These are phyloP conservation scores for Dipodomys ordii DNA, from an alignment of 2,113 vertebrate species.

Conservation along the genomic window DNA sequence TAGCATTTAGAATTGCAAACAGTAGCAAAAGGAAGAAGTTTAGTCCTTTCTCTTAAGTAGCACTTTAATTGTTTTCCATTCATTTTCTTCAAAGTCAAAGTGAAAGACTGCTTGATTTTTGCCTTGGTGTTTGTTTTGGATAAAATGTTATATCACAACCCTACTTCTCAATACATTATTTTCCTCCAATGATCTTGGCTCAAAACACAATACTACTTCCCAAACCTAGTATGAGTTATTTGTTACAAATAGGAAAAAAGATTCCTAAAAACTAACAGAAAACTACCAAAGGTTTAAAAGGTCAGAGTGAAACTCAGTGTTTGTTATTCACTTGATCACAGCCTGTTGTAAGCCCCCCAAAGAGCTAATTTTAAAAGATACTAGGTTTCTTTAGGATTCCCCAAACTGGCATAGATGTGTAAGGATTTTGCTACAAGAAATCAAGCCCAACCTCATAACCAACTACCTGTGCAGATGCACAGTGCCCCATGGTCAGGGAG, in stretches of 20 bases:
- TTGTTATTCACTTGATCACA: conserved; percentile 3
- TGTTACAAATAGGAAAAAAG: not conserved
- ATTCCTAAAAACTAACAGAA: not conserved
- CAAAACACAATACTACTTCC: conserved; percentile 7
- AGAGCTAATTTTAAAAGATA: not conserved
- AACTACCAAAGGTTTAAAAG: conserved; percentile 2
- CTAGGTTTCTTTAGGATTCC: not conserved
- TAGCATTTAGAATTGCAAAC: conserved; percentile 31
- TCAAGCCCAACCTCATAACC: not conserved
- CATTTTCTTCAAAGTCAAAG: conserved; percentile 49
- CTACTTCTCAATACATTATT: conserved; percentile 42
- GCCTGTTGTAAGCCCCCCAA: not conserved
- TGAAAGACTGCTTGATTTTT: conserved; percentile 39
- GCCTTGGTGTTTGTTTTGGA: conserved; percentile 50
- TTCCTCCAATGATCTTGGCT: not conserved
- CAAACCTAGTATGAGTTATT: conserved; percentile 22
- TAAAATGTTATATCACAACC: conserved; percentile 33
- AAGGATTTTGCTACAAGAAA: conserved; percentile 3
- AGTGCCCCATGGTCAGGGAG: not conserved
- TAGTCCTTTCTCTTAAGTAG: conserved; percentile 27
- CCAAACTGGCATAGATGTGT: not conserved
- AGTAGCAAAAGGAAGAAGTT: not conserved
- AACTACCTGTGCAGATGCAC: not conserved
- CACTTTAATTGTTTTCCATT: conserved; percentile 28
- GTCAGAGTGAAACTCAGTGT: not conserved